Evolutionary conservation across 2,797 vertebrate species (phyloP), one percentile per base, ranked within the genome.

Genomic region (Lutra lutra): DNA sequence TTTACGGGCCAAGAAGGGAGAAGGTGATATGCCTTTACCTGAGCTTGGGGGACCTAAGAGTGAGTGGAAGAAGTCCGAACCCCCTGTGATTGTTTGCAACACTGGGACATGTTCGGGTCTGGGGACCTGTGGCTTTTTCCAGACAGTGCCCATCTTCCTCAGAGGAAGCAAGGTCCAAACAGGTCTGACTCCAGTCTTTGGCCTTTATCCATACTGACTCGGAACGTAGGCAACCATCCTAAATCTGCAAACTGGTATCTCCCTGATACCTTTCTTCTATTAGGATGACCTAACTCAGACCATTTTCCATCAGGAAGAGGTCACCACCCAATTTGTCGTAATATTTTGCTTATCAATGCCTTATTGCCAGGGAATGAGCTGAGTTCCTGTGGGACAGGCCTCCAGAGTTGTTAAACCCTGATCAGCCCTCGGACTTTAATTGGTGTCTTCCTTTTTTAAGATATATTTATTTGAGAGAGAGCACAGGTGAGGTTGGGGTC

Each of bases 21-120:
- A 80, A 20, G n/a, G 6, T 35, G 20, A n/a, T 85, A 27, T 13
- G 56, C 68, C 83, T 73, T 84, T 21, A 66, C 15, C 14, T 35
- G 62, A 88, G 7, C 20, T 12, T 54, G 46, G 20, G 51, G 72
- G 38, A 0, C 5, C 12, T 40, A 20, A 18, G 21, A 64, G n/a
- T 78, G 56, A 78, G 12, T 15, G 48, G 56, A 77, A 87, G 29
- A 51, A 20, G 10, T n/a, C 43, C 2, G 32, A n/a, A 48, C 0
- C 0, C 51, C 77, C 70, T 84, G 35, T 23, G 48, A 1, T 46
- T 6, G 13, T 46, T 77, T n/a, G 60, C 66, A 43, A 1, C 18
- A 1, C 6, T 6, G 25, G 25, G 62, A 29, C 14, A 0, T 20
- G n/a, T 17, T 29, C 2, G 0, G 21, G 40, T 43, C 18, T 32